Percentiles rank a stretch among this genome's conserved stretches.
Evolutionary conservation across 2,888 invertebrate species (phyloP).

Genomic region (Diaprepes abbreviatus): DNA sequence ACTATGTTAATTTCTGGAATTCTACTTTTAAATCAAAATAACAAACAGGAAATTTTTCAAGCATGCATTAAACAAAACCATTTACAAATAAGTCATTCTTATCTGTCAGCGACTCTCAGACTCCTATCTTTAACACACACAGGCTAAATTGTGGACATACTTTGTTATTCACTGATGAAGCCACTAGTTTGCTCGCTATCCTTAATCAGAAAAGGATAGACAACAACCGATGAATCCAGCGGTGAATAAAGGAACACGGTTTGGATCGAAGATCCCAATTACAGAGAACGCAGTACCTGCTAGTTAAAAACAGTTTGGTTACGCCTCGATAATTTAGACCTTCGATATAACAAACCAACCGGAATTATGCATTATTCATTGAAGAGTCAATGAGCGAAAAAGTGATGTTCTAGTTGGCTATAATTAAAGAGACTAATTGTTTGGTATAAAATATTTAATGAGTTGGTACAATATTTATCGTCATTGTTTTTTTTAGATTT

Average conservation of each 20-base stretch:
- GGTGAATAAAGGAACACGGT: no score
- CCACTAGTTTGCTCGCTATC: no score
- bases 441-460: not conserved
- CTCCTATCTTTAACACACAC: not conserved
- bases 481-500: not conserved
- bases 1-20: not conserved
- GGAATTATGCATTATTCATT: slow-evolving; percentile 13
- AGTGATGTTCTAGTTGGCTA: slow-evolving; percentile 11
- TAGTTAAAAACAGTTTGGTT: slow-evolving; percentile 2
- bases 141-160: not conserved
- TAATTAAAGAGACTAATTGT: slow-evolving; percentile 21
- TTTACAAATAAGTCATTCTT: slow-evolving; percentile 7
- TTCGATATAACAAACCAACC: slow-evolving; percentile 14
- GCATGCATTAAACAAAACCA: not conserved
- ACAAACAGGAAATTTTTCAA: not conserved
- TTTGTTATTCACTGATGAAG: no score
- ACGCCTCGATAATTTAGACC: slow-evolving; percentile 25
- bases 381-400: slow-evolving; percentile 17
- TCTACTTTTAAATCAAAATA: not conserved
- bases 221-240: no score
- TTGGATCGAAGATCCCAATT: slow-evolving; percentile 4
- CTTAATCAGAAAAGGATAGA: no score
- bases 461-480: not conserved
- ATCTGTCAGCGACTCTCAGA: slow-evolving; percentile 8
- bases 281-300: slow-evolving; percentile 6